These are phyloP conservation scores for Agrotis ipsilon DNA, from an alignment of 2,888 invertebrate genomes.

Conservation along the genomic window DNA sequence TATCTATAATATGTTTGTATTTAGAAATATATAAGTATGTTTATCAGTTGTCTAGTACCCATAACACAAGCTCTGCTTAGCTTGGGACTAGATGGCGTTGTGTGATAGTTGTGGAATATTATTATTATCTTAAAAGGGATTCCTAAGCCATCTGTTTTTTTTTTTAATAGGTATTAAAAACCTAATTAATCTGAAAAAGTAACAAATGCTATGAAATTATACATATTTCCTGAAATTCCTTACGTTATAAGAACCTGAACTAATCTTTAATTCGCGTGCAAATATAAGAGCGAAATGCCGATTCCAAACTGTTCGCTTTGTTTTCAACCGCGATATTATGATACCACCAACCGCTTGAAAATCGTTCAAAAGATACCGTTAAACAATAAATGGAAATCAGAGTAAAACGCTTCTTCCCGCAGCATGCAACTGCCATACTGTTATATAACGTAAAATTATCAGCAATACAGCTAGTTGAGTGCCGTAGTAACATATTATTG, in stretches of 20 bases:
- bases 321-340: constrained; percentile 16
- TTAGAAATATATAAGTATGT: too few relatives aligned
- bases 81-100: too few relatives aligned
- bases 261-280: constrained; percentile 34
- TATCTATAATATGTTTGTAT: too few relatives aligned
- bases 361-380: constrained; percentile 32
- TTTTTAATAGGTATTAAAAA: too few relatives aligned
- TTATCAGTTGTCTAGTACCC: too few relatives aligned
- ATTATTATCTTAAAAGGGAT: too few relatives aligned
- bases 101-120: too few relatives aligned
- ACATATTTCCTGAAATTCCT: too few relatives aligned
- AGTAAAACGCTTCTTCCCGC: constrained; percentile 21
- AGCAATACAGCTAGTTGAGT: constrained; percentile 6
- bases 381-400: constrained; percentile 19
- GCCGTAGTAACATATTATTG: constrained; percentile 7
- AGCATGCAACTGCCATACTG: constrained; percentile 19
- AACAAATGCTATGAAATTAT: neutral
- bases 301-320: constrained; percentile 18
- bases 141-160: too few relatives aligned
- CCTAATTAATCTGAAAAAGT: too few relatives aligned
- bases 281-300: constrained; percentile 9
- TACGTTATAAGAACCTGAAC: neutral
- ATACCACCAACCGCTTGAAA: constrained; percentile 22
- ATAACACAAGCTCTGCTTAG: too few relatives aligned
- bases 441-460: constrained; percentile 31